Conservation (phyloP, 2,888 invertebrate genomes). For the Drosophila colorata region DNA sequence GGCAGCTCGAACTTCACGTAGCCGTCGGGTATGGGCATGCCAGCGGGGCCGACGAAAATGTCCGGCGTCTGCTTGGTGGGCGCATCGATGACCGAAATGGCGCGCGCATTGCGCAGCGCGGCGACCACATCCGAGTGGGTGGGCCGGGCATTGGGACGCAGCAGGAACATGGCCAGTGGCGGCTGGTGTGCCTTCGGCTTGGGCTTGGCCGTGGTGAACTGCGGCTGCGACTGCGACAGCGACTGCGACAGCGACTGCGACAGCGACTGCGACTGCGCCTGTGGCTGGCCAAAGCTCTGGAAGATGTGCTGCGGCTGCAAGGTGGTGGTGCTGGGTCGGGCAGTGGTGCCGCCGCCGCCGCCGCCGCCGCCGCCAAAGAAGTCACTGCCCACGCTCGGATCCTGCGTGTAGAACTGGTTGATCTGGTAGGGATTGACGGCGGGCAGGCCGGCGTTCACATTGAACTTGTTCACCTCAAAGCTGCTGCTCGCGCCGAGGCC, state of each 20-base stretch:
- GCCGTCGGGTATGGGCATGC: conserved; percentile 89
- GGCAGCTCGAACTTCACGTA: conserved; percentile 93
- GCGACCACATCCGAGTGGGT: conserved; percentile 90
- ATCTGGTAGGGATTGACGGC: conserved; percentile 86
- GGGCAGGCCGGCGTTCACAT: conserved; percentile 76
- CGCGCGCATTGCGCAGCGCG: conserved; percentile 89
- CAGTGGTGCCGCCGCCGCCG: conserved; percentile 66
- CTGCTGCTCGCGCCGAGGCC: conserved; percentile 47
- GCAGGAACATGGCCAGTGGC: conserved; percentile 92
- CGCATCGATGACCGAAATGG: conserved; percentile 91
- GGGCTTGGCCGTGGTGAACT: conserved; percentile 86
- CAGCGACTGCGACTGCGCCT: conserved; percentile 85
- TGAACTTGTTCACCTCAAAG: conserved; percentile 81
- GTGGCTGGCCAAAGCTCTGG: conserved; percentile 72
- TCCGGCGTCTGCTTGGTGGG: conserved; percentile 89
- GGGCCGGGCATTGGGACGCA: conserved; percentile 85
- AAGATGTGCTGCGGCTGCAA: conserved; percentile 75
- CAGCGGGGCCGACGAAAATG: conserved; percentile 93
- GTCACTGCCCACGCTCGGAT: conserved; percentile 70
- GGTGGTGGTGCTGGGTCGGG: conserved; percentile 81
- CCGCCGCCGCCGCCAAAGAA: conserved; percentile 62
- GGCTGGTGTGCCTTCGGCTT: conserved; percentile 92
- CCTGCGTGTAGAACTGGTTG: conserved; percentile 85
- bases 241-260: conserved; percentile 58
- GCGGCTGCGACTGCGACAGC: conserved; percentile 67